Evolutionary conservation across 2,797 vertebrate genomes (phyloP).

Genomic region (Eospalax fontanierii): DNA sequence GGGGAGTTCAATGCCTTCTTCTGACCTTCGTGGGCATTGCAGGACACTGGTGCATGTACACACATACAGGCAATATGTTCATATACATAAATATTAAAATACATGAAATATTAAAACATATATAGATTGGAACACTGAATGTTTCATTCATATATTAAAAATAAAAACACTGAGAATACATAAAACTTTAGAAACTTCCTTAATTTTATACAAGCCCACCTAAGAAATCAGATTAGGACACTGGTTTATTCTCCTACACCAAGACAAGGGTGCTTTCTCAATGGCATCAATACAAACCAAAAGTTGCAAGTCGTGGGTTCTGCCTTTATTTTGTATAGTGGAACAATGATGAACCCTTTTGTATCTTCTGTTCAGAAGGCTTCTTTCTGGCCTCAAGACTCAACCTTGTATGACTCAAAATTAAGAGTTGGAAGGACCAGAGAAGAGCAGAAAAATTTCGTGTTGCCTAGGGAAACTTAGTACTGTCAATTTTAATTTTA

Average conservation of each 20-base stretch:
- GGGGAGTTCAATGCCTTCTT: no score
- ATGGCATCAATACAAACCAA: neutral
- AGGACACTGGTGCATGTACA: no score
- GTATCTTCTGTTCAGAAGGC: neutral
- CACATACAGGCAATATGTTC: no score
- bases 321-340: neutral
- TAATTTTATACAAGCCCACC: neutral
- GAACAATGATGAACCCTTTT: neutral
- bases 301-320: neutral
- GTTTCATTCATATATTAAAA: neutral
- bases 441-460: neutral
- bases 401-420: neutral
- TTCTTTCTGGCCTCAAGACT: neutral
- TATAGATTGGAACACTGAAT: neutral
- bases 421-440: neutral
- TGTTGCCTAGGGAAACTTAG: neutral
- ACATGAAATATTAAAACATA: neutral
- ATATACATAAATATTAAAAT: neutral
- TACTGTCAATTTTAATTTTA: neutral
- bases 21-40: no score
- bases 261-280: neutral
- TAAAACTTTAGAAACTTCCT: constrained; percentile 8
- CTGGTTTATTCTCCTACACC: neutral
- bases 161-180: neutral
- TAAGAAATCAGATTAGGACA: neutral